phyloP scores from a whole-genome alignment of 1,140 invertebrate species.

The Atopsyche davidsoni region DNA sequence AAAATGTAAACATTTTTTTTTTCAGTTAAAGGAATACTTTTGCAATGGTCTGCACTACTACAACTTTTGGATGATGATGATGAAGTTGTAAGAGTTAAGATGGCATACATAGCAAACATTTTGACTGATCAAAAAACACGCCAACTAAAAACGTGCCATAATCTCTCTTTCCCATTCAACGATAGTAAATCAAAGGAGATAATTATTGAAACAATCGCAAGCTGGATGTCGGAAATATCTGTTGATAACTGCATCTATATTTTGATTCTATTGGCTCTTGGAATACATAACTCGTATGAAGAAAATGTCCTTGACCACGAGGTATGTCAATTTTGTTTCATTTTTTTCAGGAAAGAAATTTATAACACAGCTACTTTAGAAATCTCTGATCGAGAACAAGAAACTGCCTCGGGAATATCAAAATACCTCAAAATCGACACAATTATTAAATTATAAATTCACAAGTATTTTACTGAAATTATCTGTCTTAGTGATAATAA shows the following conservation, averaged over 20 bases:
- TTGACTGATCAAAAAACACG: conserved; percentile 3
- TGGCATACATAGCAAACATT: conserved; percentile 11
- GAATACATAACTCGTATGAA: conserved; percentile 7
- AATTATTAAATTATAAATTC: no score
- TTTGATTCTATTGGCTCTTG: conserved; percentile 14
- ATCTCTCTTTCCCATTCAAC: conserved; percentile 5
- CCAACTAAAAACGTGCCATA: background rate
- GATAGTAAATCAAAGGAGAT: conserved; percentile 22
- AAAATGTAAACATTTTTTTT: conserved; percentile 14
- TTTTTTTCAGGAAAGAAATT: no score
- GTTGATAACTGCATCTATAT: conserved; percentile 12
- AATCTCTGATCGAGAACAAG: no score
- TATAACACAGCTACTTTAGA: no score
- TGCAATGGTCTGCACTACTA: conserved; percentile 33
- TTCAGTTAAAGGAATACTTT: conserved; percentile 36
- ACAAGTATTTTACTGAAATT: no score
- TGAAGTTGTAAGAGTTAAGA: conserved; percentile 10
- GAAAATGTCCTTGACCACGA: conserved; percentile 5
- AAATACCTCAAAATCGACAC: no score
- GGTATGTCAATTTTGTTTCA: no score
- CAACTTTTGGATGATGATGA: conserved; percentile 37
- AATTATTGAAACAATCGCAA: conserved; percentile 10
- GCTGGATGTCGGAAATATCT: conserved; percentile 12
- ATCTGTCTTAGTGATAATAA: no score
- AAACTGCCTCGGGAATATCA: no score